Evolutionary conservation across 2,113 vertebrate genomes (phyloP).

Genomic region (chimpanzee (Pan troglodytes)): NHGRI_mPanTro3-v2.1_pri NC_072403.2:9639001-9639500

Average conservation of each 20-base stretch:
- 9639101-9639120: background rate
- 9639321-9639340: background rate
- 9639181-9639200: background rate
- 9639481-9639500: background rate
- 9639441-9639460: background rate
- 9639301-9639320: background rate
- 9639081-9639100: background rate
- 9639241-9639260: background rate
- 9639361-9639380: background rate
- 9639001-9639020: background rate
- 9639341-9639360: background rate
- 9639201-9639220: background rate
- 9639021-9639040: background rate
- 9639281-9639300: background rate
- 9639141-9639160: background rate
- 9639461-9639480: background rate
- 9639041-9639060: background rate
- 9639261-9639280: background rate
- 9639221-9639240: background rate
- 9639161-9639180: background rate
- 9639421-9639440: background rate
- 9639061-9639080: background rate
- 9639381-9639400: background rate
- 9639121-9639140: background rate
- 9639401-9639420: background rate